Percentiles rank a stretch among this genome's conserved stretches.
Conservation (phyloP, 2,888 invertebrate species). For the Hipparchia semele region DNA sequence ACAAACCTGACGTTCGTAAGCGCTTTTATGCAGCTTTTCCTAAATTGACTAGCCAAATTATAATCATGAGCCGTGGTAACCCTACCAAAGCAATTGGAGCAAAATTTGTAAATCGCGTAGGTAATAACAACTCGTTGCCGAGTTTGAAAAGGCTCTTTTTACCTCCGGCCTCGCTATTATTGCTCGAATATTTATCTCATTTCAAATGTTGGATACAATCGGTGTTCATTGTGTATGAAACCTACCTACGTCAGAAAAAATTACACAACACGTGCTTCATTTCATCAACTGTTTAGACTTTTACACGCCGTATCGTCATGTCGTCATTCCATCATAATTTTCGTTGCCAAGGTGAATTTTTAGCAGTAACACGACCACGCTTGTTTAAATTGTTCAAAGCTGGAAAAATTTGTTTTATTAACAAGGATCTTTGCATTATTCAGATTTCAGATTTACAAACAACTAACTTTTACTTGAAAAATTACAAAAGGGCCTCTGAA, state of each 20-base stretch:
- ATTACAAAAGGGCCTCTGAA: too few relatives aligned
- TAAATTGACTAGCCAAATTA: not conserved
- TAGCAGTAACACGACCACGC: not conserved
- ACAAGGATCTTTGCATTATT: not conserved
- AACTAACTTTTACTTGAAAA: too few relatives aligned
- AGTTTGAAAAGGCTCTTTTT: slow-evolving; percentile 23
- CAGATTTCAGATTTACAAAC: too few relatives aligned
- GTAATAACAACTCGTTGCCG: slow-evolving; percentile 24
- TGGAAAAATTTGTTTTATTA: not conserved
- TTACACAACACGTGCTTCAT: slow-evolving; percentile 16
- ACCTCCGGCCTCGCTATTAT: slow-evolving; percentile 11
- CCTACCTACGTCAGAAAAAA: not conserved
- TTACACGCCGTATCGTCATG: slow-evolving; percentile 11
- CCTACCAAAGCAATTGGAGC: slow-evolving; percentile 32
- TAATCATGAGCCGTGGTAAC: slow-evolving; percentile 2
- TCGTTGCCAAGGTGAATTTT: not conserved
- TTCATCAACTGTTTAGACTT: slow-evolving; percentile 15
- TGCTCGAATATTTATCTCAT: slow-evolving; percentile 13
- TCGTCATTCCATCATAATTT: slow-evolving; percentile 8
- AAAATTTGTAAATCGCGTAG: slow-evolving; percentile 35
- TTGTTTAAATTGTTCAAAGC: not conserved
- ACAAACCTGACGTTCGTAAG: too few relatives aligned
- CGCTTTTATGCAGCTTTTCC: too few relatives aligned
- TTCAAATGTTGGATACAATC: slow-evolving; percentile 3
- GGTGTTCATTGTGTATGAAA: not conserved